Base-by-base conservation (phyloP, 2,888 invertebrate genomes). In the Yponomeuta plumbellus region DNA sequence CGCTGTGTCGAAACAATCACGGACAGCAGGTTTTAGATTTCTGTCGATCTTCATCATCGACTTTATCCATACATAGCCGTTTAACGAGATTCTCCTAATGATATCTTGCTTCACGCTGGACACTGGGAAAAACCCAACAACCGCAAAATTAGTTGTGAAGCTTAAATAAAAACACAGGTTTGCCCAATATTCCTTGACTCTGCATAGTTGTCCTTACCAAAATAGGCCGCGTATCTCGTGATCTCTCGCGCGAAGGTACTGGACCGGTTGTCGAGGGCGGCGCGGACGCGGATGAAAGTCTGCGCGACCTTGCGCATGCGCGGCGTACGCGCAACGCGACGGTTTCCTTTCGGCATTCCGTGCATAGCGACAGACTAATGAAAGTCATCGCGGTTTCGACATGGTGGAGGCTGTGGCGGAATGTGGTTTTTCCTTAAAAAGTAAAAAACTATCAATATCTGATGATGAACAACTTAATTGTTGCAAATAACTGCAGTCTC, bases 251-350 rank as follows among this genome's bases (percentile, higher is more conserved):
- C 66, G 58, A 39, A 66, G 34, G 17, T 44, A 44, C 17, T 5
- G 44, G 40, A 63, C 63, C 63, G 52, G 63, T 63, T 44, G n/a
- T 13, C 40, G 44, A 62, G 40, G 63, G 21, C 44, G 63, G 62
- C 17, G 62, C 23, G 34, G 34, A n/a, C 20, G 62, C 34, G 13
- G 68, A 68, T 84, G 87, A 88, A 87, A 88, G 87, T 85, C 78
- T 74, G 77, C 76, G 76, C 71, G 44, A 44, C 44, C 44, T 11
- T 76, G 74, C 76, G 73, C 34, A 34, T 34, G 34, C 8, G 74
- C 72, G 63, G 44, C 64, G 56, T n/a, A n/a, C 22, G 52, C 39
- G 11, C 64, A 22, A 23, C 22, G 17, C 22, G 61, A 61, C 61
- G 22, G 17, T 23, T 23, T 61, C 23, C 61, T 17, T 61, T 26